phyloP scores from a whole-genome alignment of 1,140 invertebrate species.

The Papilio aristodemus region DNA sequence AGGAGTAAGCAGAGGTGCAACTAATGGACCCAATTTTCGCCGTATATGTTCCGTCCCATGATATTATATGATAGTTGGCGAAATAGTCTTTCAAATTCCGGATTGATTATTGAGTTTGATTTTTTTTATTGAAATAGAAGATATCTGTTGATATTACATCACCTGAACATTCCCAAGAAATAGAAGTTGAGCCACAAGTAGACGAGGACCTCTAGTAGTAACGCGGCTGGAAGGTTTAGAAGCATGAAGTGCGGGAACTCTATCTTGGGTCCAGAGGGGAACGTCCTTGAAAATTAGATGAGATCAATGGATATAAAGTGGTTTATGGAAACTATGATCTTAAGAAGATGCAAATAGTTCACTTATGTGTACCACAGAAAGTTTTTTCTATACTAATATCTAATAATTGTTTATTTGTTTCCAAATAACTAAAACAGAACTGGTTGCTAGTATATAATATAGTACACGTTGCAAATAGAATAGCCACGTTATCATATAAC shows the following conservation, averaged over 20 bases:
- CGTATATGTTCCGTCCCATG: too few species aligned
- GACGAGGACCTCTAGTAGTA: constrained; percentile 80
- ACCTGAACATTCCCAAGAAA: constrained; percentile 81
- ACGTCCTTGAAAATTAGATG: constrained; percentile 49
- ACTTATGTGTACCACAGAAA: too few species aligned
- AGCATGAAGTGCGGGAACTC: constrained; percentile 81
- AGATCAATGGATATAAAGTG: not conserved
- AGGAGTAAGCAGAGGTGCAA: too few species aligned
- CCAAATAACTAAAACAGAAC: too few species aligned
- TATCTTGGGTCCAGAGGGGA: constrained; percentile 55
- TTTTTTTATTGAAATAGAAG: constrained; percentile 42
- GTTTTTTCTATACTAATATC: too few species aligned
- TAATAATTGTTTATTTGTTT: too few species aligned
- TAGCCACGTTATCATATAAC: constrained; percentile 2
- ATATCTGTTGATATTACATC: constrained; percentile 24
- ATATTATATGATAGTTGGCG: too few species aligned
- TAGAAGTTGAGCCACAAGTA: constrained; percentile 81
- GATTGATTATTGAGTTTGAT: too few species aligned
- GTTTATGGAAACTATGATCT: not conserved
- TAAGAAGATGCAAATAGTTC: not conserved
- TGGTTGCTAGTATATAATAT: too few species aligned
- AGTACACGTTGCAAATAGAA: constrained; percentile 6
- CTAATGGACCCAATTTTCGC: too few species aligned
- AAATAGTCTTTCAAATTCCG: too few species aligned
- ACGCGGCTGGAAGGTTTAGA: constrained; percentile 76